Conservation (phyloP, 2,888 invertebrate species). For the Biston betularia region DNA sequence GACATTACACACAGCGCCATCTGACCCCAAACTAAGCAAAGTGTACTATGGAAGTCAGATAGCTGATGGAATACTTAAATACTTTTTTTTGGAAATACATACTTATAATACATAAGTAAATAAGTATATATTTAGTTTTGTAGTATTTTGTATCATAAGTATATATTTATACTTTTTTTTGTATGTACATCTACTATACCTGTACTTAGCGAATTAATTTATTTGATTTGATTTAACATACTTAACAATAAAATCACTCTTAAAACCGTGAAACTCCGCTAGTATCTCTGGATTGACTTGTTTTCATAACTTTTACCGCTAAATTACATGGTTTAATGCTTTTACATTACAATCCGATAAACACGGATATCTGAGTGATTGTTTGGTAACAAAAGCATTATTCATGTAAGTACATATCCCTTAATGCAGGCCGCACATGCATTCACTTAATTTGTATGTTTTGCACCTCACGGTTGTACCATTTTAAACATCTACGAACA, state of each 20-base stretch:
- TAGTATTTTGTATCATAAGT: too few species aligned
- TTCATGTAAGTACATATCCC: neutral
- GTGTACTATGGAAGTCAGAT: too few species aligned
- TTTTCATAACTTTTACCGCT: neutral
- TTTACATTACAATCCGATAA: constrained; percentile 1
- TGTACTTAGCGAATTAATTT: too few species aligned
- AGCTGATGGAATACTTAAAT: too few species aligned
- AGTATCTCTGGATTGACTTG: neutral
- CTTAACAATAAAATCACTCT: neutral
- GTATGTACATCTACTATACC: too few species aligned
- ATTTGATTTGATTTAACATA: too few species aligned
- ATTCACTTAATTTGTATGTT: neutral
- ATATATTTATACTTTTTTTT: too few species aligned
- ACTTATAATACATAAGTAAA: too few species aligned
- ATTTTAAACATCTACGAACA: neutral
- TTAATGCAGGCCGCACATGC: neutral
- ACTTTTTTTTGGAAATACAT: too few species aligned
- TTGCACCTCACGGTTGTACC: neutral
- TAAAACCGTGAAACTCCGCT: neutral
- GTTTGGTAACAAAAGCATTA: constrained; percentile 6
- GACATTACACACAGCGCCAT: too few species aligned
- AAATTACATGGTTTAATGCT: constrained; percentile 5
- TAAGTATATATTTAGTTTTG: too few species aligned
- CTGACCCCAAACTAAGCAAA: too few species aligned
- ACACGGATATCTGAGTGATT: constrained; percentile 1